Conservation (phyloP, 2,888 invertebrate species). For the Leucophenga montana region DNA sequence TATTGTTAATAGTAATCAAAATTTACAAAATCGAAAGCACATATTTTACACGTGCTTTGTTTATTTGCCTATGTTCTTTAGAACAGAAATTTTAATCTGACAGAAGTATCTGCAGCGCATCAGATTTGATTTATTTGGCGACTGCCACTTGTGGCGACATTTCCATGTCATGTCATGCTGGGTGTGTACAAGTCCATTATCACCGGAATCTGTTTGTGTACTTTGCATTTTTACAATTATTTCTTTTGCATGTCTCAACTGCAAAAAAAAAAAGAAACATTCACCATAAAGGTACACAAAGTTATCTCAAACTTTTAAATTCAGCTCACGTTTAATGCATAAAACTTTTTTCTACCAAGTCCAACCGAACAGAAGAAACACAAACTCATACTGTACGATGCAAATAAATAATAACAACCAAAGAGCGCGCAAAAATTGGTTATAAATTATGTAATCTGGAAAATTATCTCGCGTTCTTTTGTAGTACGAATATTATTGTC, state of each 20-base stretch:
- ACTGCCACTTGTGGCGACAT: too few relatives aligned
- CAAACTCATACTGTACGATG: neutral
- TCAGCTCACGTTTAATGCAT: constrained; percentile 11
- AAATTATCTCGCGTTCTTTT: constrained; percentile 7
- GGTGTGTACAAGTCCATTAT: too few relatives aligned
- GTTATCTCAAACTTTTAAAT: neutral
- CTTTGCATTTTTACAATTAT: neutral
- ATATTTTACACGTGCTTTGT: too few relatives aligned
- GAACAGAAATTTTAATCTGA: too few relatives aligned
- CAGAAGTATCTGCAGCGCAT: too few relatives aligned
- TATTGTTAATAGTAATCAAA: too few relatives aligned
- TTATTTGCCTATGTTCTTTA: too few relatives aligned
- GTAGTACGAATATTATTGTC: too few relatives aligned
- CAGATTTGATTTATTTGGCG: too few relatives aligned
- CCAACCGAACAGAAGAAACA: neutral
- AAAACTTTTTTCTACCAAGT: neutral
- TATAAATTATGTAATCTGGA: constrained; percentile 14
- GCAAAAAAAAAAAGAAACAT: neutral
- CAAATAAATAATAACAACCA: too few relatives aligned
- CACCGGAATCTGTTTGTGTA: neutral
- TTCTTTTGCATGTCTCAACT: neutral
- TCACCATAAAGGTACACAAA: neutral
- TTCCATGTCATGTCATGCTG: too few relatives aligned
- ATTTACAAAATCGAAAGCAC: too few relatives aligned
- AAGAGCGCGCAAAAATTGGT: neutral